phyloP scores from a whole-genome alignment of 2,113 vertebrate genomes.

The Ornithorhynchus anatinus region DNA sequence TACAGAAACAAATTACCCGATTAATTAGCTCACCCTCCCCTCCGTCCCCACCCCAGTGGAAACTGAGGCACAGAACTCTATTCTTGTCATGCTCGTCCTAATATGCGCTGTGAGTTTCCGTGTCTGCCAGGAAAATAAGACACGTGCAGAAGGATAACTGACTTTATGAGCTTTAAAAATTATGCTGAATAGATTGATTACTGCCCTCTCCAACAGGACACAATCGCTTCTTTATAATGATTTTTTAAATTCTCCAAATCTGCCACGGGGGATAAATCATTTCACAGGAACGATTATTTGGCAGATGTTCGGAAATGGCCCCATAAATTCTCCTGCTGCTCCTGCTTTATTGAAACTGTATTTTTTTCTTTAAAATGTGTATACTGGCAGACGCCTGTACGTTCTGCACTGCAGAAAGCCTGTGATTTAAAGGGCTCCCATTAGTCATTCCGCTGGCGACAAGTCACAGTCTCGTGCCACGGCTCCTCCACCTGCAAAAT shows the following conservation, averaged over 20 bases:
- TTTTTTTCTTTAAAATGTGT: background rate
- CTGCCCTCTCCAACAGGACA: background rate
- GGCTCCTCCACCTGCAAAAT: too few species aligned
- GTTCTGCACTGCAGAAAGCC: too few species aligned
- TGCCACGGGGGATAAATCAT: conserved; percentile 6
- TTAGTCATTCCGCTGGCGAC: too few species aligned
- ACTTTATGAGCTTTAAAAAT: background rate
- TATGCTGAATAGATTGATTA: background rate
- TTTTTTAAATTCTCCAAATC: background rate
- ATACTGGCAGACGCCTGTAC: background rate
- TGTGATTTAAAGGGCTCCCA: too few species aligned
- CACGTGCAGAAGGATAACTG: background rate
- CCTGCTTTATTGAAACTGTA: too few species aligned
- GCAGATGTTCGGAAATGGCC: background rate
- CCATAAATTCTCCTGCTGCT: background rate
- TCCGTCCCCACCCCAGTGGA: background rate
- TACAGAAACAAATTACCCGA: conserved; percentile 1
- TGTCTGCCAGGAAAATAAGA: conserved; percentile 8
- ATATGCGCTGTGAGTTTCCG: too few species aligned
- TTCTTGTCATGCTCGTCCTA: too few species aligned
- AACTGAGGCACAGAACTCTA: background rate
- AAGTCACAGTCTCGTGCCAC: too few species aligned
- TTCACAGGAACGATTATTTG: background rate
- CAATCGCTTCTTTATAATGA: background rate
- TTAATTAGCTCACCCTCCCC: background rate